Percentiles rank a stretch among this genome's conserved stretches.
These are phyloP conservation scores for Theodoxus fluviatilis DNA, from an alignment of 2,888 invertebrate species.

Conservation along the genomic window DNA sequence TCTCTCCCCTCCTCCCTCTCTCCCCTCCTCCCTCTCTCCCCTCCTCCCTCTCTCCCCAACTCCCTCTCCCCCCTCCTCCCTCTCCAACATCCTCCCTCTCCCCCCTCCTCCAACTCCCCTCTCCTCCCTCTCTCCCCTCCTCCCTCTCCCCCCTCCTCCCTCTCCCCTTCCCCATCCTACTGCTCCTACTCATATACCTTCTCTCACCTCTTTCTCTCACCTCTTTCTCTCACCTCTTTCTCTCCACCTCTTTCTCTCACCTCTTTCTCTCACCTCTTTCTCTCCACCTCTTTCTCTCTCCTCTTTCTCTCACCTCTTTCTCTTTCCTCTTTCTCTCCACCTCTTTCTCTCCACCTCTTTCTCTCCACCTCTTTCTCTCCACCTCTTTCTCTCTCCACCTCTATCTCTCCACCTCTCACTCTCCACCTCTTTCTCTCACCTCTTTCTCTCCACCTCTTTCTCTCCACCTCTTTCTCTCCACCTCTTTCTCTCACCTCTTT, in stretches of 20 bases:
- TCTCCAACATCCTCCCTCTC: neutral
- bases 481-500: neutral
- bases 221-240: neutral
- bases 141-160: neutral
- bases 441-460: neutral
- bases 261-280: conserved; percentile 12
- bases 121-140: neutral
- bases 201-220: neutral
- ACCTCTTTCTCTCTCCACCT: neutral
- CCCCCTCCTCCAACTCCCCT: neutral
- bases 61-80: neutral
- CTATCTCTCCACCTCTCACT: neutral
- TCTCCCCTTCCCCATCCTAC: neutral
- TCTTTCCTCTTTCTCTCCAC: neutral
- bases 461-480: neutral
- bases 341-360: neutral
- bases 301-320: too few species aligned
- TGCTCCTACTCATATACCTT: neutral
- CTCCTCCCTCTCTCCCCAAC: neutral
- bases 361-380: neutral
- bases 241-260: conserved; percentile 24
- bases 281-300: conserved; percentile 13
- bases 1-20: conserved; percentile 10
- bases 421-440: neutral
- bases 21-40: conserved; percentile 8